Conservation (phyloP, 2,113 vertebrate species). For the Chascanopsetta lugubris region DNA sequence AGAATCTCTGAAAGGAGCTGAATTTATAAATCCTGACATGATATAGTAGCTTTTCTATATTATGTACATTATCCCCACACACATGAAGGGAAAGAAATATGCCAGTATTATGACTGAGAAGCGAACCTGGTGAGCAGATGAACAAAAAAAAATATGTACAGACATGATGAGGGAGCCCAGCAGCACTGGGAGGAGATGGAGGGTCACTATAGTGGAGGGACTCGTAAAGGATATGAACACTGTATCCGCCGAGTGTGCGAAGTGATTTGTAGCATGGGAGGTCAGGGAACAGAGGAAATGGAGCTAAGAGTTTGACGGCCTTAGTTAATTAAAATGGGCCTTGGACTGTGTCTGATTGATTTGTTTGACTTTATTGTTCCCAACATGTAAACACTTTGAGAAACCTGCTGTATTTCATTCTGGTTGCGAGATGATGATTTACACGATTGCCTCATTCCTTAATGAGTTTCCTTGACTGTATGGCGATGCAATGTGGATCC, state of each 20-base stretch:
- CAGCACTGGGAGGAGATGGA: constrained; percentile 36
- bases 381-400: background rate
- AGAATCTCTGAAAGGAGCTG: constrained; percentile 5
- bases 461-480: background rate
- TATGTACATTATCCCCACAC: constrained; percentile 28
- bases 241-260: background rate
- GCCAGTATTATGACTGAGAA: constrained; percentile 42
- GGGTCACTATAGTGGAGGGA: constrained; percentile 34
- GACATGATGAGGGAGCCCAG: constrained; percentile 16
- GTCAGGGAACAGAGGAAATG: constrained; percentile 2
- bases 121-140: constrained; percentile 52
- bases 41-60: constrained; percentile 38
- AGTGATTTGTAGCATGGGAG: constrained; percentile 30
- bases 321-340: constrained; percentile 18
- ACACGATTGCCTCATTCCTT: background rate
- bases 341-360: background rate
- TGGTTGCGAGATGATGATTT: background rate
- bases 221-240: constrained; percentile 34
- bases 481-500: no score
- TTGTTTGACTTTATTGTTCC: background rate
- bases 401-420: no score
- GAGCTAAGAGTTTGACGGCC: constrained; percentile 4
- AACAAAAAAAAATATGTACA: constrained; percentile 32
- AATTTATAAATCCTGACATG: constrained; percentile 31
- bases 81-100: constrained; percentile 8